These are phyloP conservation scores for Micrasema minimum DNA, from an alignment of 1,140 invertebrate genomes.

Conservation along the genomic window DNA sequence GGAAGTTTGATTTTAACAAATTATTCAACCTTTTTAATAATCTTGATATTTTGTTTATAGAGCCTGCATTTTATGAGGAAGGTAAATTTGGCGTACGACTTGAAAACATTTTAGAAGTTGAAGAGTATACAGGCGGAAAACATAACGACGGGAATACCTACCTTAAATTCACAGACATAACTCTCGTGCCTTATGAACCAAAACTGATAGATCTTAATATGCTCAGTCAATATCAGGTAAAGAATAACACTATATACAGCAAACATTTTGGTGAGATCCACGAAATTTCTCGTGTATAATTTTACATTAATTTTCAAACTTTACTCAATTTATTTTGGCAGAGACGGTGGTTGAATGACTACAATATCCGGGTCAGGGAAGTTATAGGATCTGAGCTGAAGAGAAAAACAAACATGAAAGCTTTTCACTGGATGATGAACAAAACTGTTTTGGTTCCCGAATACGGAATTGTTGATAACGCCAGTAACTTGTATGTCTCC, in stretches of 20 bases:
- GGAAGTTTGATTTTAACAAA: background rate
- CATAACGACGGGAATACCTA: constrained; percentile 66
- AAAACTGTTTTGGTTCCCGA: constrained; percentile 78
- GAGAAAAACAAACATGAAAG: constrained; percentile 72
- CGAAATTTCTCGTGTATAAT: no score
- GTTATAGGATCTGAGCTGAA: constrained; percentile 79
- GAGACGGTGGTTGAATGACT: constrained; percentile 82
- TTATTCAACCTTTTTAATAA: no score
- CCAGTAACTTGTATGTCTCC: constrained; percentile 10
- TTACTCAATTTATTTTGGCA: constrained; percentile 59
- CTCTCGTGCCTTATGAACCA: constrained; percentile 91
- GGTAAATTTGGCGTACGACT: constrained; percentile 90
- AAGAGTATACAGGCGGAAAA: constrained; percentile 65
- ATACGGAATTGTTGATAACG: constrained; percentile 54
- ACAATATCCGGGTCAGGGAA: constrained; percentile 77
- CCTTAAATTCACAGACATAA: constrained; percentile 83
- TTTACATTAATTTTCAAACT: no score
- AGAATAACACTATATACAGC: constrained; percentile 41
- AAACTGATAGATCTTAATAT: constrained; percentile 87
- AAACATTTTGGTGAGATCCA: no score
- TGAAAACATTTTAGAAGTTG: constrained; percentile 91
- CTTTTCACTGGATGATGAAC: constrained; percentile 84
- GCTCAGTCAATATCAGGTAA: constrained; percentile 80
- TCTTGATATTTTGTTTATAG: constrained; percentile 60
- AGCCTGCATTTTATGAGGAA: constrained; percentile 84